phyloP scores from a whole-genome alignment of 2,113 vertebrate genomes.

The Cephalopholis sonnerati region DNA sequence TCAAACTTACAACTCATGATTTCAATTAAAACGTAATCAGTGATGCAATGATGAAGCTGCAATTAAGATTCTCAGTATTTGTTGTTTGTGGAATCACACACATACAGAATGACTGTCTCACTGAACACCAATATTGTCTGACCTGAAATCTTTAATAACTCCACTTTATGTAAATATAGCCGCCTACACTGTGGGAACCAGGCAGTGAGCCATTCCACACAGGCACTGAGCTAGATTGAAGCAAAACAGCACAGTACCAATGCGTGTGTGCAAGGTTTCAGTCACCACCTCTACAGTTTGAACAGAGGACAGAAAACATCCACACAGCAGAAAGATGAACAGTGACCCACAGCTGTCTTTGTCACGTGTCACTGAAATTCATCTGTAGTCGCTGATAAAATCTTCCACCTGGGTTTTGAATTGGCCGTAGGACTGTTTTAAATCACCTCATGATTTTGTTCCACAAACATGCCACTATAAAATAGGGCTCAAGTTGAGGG shows the following conservation, averaged over 20 bases:
- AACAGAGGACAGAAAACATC: neutral
- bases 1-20: neutral
- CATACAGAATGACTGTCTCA: slow-evolving; percentile 2
- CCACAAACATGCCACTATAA: neutral
- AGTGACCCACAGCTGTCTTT: neutral
- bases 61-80: neutral
- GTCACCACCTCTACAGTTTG: too few species aligned
- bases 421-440: neutral
- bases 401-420: neutral
- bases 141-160: slow-evolving; percentile 56
- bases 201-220: slow-evolving; percentile 27
- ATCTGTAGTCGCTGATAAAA: neutral
- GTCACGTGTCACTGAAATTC: neutral
- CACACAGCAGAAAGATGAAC: neutral
- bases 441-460: neutral
- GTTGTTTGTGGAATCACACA: neutral
- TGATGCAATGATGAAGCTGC: neutral
- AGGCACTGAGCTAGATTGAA: slow-evolving; percentile 11
- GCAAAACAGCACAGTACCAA: neutral
- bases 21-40: neutral
- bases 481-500: too few species aligned
- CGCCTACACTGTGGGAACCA: slow-evolving; percentile 30
- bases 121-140: slow-evolving; percentile 11
- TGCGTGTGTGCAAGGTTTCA: neutral
- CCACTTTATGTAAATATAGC: slow-evolving; percentile 63